Percentiles rank a stretch among this genome's conserved stretches.
phyloP scores from a whole-genome alignment of 2,113 vertebrate species.

The Archilochus colubris region DNA sequence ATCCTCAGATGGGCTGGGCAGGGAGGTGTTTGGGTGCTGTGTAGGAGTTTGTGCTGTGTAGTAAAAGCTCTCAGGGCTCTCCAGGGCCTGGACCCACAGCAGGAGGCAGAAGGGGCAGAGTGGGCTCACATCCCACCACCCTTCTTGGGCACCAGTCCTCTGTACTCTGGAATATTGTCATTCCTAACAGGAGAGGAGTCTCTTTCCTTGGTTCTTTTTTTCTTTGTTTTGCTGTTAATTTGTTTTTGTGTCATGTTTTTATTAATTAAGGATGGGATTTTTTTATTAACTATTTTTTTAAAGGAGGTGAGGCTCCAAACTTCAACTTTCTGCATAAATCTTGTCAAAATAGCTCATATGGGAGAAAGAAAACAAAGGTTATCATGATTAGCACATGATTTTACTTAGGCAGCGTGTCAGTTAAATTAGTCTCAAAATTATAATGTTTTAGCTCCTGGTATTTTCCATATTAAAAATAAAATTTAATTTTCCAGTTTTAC shows the following conservation, averaged over 20 bases:
- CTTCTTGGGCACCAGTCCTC: neutral
- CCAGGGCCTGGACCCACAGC: rapidly evolving
- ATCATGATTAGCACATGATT: neutral
- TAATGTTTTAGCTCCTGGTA: neutral
- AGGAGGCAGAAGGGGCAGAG: neutral
- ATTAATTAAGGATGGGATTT: neutral
- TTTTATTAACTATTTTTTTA: neutral
- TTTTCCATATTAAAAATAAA: conserved; percentile 38
- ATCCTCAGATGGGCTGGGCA: neutral
- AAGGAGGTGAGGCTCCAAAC: neutral
- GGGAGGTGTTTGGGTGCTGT: neutral
- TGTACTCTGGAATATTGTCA: neutral
- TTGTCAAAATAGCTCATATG: neutral
- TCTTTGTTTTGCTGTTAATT: neutral
- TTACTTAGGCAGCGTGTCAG: neutral
- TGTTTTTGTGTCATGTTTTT: neutral
- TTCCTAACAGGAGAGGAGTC: neutral
- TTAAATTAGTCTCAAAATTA: conserved; percentile 18
- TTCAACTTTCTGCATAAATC: neutral
- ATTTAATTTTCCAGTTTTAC: conserved; percentile 43
- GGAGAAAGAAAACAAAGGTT: conserved; percentile 23
- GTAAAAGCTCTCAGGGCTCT: neutral
- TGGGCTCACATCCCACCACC: rapidly evolving
- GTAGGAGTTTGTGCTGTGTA: neutral
- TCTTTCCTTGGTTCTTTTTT: neutral